Base-by-base conservation (phyloP, 2,113 vertebrate species). In the Meriones unguiculatus region DNA sequence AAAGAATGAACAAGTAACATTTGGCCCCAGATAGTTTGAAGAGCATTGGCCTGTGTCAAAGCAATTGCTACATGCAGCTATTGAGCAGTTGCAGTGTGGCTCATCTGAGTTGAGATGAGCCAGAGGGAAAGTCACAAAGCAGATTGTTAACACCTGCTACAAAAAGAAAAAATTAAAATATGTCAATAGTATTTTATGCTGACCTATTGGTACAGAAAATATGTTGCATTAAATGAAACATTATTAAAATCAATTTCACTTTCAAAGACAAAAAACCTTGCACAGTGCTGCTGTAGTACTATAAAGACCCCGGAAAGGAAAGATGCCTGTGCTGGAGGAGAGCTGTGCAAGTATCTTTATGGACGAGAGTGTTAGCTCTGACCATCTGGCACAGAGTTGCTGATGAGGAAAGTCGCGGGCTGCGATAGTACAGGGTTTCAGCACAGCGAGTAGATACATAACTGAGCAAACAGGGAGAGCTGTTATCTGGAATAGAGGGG, bases 41-140 rank as follows among this genome's bases (percentile, higher is more conserved):
- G 1, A 1, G 13, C 30, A 7, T 15, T 10, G 7, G 20, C 15
- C 24, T 9, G 57, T 0, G 2, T 0, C 15, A 62, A 0, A 69
- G 73, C 54, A 73, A 25, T 15, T 80, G 80, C 11, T 62, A 35
- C 41, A 2, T 1, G 52, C 38, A 22, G 12, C 50, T 46, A 11
- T 0, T 64, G 73, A 73, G 38, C 64, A 80, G 46, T 22, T 46
- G 41, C 64, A 35, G 0, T 28, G 67, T 22, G 59, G 81, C 76
- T 54, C 46, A 38, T 82, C 38, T 14, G 13, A 87, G 32, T 0
- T 32, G 64, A 77, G 54, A 35, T 46, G 32, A 65, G 30, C 86
- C n/a, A 17, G 24, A 65, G 57, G 20, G 35, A 12, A 93, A 46
- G 90, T 35, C 41, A 81, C 30, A 85, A 15, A 52, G 9, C 4